Evolutionary conservation across 1,140 invertebrate species (phyloP), one percentile per base, ranked within the genome.

Genomic region (Drosophila novamexicana): DNA sequence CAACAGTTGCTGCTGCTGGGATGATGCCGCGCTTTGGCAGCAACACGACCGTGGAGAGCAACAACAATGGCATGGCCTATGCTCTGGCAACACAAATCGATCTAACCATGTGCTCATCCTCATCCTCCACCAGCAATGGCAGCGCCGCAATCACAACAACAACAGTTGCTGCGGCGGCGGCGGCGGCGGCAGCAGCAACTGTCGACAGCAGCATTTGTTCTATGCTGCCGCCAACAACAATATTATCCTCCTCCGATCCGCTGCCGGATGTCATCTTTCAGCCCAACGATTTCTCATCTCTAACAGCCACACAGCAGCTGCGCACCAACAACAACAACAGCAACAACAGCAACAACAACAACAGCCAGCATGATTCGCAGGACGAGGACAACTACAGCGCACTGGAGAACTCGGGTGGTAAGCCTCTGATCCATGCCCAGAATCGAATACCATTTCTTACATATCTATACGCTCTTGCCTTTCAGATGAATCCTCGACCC

Each of bases 201-300:
- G 58, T 45, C 12, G 44, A 59, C 53, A 71, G 56, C 37, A 59
- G 52, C 53, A 65, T 34, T 12, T 58, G 52, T 34, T 84, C 90
- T 0, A 91, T 91, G 90, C 40, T 91, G 52, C 90, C 90, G n/a
- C 90, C 90, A 7, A 90, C 86, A 4, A 91, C 77, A 0, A 91
- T 91, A 52, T 50, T 91, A 1, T 91, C 90, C 8, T 91, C 90
- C 0, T 91, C 90, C 18, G 90, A 91, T 68, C 90, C 84, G 1
- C 42, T 91, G 68, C 86, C 88, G 9, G 90, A 92, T 73, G 84
- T 92, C 14, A 79, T 91, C 36, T 91, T 92, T 56, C 85, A 91
- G 77, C 88, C 90, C 12, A 90, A 91, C 52, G 91, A 92, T 52
- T 91, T 91, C 49, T 91, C 91, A 47, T 91, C 91, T 2, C 79